Base-by-base conservation (phyloP, 2,888 invertebrate genomes). In the Yponomeuta plumbellus region DNA sequence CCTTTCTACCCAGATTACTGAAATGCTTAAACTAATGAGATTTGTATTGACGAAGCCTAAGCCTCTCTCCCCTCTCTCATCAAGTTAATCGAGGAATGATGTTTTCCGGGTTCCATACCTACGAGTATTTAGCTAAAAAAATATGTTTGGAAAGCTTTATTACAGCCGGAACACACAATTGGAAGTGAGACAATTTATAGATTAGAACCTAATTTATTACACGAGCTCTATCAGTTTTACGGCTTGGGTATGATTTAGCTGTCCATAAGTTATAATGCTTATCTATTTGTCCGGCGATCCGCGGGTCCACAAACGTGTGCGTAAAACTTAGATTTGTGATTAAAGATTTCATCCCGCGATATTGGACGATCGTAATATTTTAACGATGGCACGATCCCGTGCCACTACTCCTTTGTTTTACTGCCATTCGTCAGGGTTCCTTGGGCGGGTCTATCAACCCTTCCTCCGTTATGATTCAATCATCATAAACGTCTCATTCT, bases 311-410 rank as follows among this genome's bases (percentile, higher is more conserved):
- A 76, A 77, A 80, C 76, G 79, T 82, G 78, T 76, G 81, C 81
- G 81, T 83, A 81, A 84, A 83, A 82, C 78, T 80, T 44, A 65
- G 78, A 81, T 80, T 77, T 75, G 75, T 83, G 88, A 88, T 88
- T 87, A 87, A 88, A 87, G 88, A 88, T 89, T 84, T 85, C 82
- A 81, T 86, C 83, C 84, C 75, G 71, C 79, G 87, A 88, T 89
- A 88, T 88, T 79, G 86, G 84, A 76, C 84, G 84, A 78, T 86
- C 89, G 88, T 90, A 88, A 90, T 88, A 89, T 84, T 88, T 89
- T 89, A 89, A 88, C 88, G 86, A 85, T 77, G 74, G 76, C 77
- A 79, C 79, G 73, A 79, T 44, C 34, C 80, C 84, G 80, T 75
- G 77, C 74, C 74, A 75, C 78, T 73, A 79, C 80, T 86, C 80